Base-by-base conservation (phyloP, 2,113 vertebrate species). In the Thamnaconus septentrionalis region DNA sequence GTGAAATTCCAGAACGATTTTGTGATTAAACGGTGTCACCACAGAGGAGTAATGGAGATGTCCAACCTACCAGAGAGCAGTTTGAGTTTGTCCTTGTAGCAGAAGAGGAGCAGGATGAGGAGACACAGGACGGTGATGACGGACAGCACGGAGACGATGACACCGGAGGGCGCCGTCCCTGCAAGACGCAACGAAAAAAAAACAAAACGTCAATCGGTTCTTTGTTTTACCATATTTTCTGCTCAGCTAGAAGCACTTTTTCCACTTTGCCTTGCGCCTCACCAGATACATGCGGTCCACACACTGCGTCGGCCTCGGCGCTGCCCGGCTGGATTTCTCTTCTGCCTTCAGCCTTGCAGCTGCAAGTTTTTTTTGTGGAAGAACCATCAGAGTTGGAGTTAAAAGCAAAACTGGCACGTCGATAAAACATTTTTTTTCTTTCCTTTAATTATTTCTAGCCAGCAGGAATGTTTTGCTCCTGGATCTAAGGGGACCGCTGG, bases 11-110 rank as follows among this genome's bases (percentile, higher is more conserved):
- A 31, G 18, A 31, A 31, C 18, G 18, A 31, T 31, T 31, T 31
- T 31, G 18, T 2, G 18, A 31, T 31, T 31, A 1, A 31, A 31
- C 18, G 18, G 18, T 18, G 7, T 54, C 0, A 50, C 47, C 7
- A 4, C 12, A 50, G 8, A 41, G 41, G n/a, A 11, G 56, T 3
- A 8, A 40, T 39, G 8, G 3, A 6, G 51, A 42, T 0, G 18
- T 31, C 18, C 18, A 3, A 65, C 76, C 4, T 75, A 90, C 88
- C 84, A 4, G 88, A 88, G 42, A 90, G 75, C 50, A 92, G 66
- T 53, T 89, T 92, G 46, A 93, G 76, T 71, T 91, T 93, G 71
- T 93, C 91, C 73, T 91, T 93, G 79, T 91, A 92, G 85, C 91
- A 93, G 80, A 92, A 90, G 51, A 92, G 80, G 10, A 88, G 84